Evolutionary conservation across 2,797 vertebrate species (phyloP).

Genomic region (Dallia pectoralis): DNA sequence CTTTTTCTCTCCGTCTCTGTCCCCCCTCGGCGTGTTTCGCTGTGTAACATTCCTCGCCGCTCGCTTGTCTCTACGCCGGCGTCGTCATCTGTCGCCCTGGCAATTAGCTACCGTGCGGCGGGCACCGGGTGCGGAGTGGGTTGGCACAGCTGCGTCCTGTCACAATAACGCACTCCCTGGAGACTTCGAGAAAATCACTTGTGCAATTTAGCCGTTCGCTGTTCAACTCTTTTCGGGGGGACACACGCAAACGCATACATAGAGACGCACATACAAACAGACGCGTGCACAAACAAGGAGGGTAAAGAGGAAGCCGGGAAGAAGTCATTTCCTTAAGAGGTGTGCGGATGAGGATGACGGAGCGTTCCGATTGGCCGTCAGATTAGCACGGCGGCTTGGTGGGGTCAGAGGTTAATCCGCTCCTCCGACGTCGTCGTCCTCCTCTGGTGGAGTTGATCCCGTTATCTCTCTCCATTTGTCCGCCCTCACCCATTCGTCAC

Average conservation of each 20-base stretch:
- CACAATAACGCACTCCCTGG: constrained; percentile 66
- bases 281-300: neutral
- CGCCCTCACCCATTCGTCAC: neutral
- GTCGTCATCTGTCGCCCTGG: constrained; percentile 57
- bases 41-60: constrained; percentile 4
- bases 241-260: neutral
- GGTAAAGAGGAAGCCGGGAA: constrained; percentile 6
- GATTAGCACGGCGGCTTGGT: constrained; percentile 55
- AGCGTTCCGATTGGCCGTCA: constrained; percentile 61
- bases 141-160: constrained; percentile 66
- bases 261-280: constrained; percentile 10
- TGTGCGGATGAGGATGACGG: constrained; percentile 36
- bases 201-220: constrained; percentile 66
- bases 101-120: constrained; percentile 58
- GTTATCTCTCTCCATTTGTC: constrained; percentile 23
- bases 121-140: constrained; percentile 16
- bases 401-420: constrained; percentile 71
- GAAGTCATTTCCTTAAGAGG: constrained; percentile 73
- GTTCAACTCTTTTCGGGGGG: constrained; percentile 61
- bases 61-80: constrained; percentile 11
- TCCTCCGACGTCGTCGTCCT: constrained; percentile 17
- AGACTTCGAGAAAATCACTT: constrained; percentile 62
- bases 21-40: constrained; percentile 45
- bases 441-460: constrained; percentile 28
- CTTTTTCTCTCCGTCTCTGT: constrained; percentile 14